Conservation (phyloP, 2,797 vertebrate genomes). For the Scolopax bukidnonensis region DNA sequence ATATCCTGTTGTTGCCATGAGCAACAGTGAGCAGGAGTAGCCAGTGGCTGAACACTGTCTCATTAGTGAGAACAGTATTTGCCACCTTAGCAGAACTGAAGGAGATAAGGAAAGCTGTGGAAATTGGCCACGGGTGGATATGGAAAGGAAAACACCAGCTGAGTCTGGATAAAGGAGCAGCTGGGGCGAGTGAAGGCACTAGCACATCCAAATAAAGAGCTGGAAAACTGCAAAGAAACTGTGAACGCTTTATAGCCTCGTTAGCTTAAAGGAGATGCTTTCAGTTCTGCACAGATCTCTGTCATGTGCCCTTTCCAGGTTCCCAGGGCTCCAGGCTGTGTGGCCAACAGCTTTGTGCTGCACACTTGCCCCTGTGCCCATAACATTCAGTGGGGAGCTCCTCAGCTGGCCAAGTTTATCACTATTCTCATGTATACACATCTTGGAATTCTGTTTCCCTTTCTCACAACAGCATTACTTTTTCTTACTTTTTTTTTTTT, state of each 20-base stretch:
- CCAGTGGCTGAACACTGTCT: not conserved
- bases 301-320: not conserved
- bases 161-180: not conserved
- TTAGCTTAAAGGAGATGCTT: not conserved
- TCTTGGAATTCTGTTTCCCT: not conserved
- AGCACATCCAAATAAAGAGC: not conserved
- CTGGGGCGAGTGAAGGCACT: not conserved
- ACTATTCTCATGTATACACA: not conserved
- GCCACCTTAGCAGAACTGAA: not conserved
- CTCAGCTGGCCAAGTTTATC: fast-evolving
- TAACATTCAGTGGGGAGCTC: not conserved
- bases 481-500: not conserved
- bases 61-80: not conserved
- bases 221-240: not conserved
- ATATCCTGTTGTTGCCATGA: not conserved
- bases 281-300: not conserved
- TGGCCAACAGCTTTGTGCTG: not conserved
- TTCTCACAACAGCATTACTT: not conserved
- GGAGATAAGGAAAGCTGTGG: not conserved
- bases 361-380: fast-evolving
- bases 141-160: not conserved
- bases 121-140: not conserved
- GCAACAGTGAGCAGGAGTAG: not conserved
- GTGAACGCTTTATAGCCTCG: not conserved
- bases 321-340: not conserved